phyloP scores from a whole-genome alignment of 2,888 invertebrate species.

The Microplitis manilae region DNA sequence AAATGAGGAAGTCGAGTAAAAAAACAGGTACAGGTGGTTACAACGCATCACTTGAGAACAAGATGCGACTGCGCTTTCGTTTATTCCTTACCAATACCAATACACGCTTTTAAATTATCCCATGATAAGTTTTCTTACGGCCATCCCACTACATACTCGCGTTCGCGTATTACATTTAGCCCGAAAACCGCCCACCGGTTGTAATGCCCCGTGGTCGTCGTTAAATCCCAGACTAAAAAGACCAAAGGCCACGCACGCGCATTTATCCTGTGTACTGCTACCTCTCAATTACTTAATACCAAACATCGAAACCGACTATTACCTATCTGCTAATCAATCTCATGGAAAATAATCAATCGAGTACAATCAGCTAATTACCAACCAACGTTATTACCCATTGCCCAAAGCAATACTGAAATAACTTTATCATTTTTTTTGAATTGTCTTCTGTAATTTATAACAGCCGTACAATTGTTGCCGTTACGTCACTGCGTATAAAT shows the following conservation, averaged over 20 bases:
- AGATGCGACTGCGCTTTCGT: not conserved
- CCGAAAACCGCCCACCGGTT: not conserved
- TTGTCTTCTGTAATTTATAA: no score
- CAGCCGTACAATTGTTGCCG: no score
- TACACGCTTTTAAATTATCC: not conserved
- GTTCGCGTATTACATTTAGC: not conserved
- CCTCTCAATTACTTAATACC: not conserved
- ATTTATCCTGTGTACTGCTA: no score
- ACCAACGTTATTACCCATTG: not conserved
- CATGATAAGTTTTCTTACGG: not conserved
- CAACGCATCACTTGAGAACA: not conserved
- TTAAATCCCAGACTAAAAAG: not conserved
- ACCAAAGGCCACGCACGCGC: not conserved
- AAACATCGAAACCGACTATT: not conserved
- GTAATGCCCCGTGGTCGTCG: no score
- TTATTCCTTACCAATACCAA: not conserved
- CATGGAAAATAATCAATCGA: not conserved
- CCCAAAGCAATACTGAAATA: no score
- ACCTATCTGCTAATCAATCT: not conserved
- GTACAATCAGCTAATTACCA: not conserved
- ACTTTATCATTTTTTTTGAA: no score
- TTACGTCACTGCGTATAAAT: no score
- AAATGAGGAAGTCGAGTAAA: not conserved
- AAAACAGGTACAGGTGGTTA: constrained; percentile 1
- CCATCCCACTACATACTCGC: not conserved